Evolutionary conservation across 2,797 vertebrate genomes (phyloP).

Genomic region (Anas flavirostris): DNA sequence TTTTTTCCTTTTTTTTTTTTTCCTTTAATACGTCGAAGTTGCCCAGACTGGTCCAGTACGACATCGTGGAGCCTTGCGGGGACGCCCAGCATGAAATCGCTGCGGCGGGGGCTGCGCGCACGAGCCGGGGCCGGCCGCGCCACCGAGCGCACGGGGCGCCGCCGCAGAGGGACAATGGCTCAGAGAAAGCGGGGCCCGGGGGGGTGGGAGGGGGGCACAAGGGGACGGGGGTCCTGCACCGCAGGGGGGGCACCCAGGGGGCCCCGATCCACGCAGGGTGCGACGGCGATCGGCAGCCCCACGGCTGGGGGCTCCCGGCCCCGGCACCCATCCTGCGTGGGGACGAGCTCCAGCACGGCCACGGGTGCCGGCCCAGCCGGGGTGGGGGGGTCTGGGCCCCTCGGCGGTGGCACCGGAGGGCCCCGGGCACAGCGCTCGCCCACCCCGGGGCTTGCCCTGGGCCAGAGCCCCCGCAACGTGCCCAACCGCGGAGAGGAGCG

Average conservation of each 20-base stretch:
- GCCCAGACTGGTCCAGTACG: conserved; percentile 85
- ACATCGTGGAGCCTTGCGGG: conserved; percentile 66
- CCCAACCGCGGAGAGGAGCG: neutral
- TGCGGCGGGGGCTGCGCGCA: neutral
- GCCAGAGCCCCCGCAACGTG: fast-evolving
- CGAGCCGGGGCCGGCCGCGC: neutral
- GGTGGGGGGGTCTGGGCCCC: too few species aligned
- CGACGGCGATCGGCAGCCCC: too few species aligned
- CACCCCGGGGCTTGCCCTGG: neutral
- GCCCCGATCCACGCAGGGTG: neutral
- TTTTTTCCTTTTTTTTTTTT: neutral
- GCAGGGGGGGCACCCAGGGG: neutral
- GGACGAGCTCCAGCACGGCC: too few species aligned
- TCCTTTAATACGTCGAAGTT: conserved; percentile 60
- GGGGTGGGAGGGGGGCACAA: neutral
- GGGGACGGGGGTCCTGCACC: neutral
- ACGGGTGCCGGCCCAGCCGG: too few species aligned
- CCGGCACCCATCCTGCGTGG: too few species aligned
- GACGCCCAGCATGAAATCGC: conserved; percentile 62
- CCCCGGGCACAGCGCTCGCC: neutral
- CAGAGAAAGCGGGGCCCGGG: neutral
- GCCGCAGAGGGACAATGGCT: neutral
- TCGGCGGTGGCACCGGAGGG: too few species aligned
- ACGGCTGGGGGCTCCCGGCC: too few species aligned
- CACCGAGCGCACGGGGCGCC: neutral